Base-by-base conservation (phyloP, 2,797 vertebrate species). In the Myripristis murdjan region DNA sequence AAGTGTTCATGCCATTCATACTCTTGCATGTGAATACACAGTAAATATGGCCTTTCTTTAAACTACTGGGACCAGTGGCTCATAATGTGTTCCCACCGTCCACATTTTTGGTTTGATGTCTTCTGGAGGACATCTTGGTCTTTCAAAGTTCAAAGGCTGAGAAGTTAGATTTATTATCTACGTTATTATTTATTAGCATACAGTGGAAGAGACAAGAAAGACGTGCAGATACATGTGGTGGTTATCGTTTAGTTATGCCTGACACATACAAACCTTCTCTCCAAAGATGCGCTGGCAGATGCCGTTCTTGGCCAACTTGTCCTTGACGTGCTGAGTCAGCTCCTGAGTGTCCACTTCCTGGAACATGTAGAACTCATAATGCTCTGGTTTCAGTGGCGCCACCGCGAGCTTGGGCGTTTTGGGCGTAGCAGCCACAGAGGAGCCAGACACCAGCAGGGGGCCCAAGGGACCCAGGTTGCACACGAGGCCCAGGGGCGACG, bases 301-400 rank as follows among this genome's bases (percentile, higher is more conserved):
- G 90, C 96, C 96, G 20, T 96, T 97, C 93, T 97, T 97, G 90
- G 96, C 96, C 87, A 97, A 93, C 90, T 96, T 97, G 90, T 97
- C 96, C 75, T 97, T 97, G 85, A 97, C 95, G 91, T 96, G 96
- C 81, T 96, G 95, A 4, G 96, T 97, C 74, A 97, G 94, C 86
- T 97, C 96, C 31, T 95, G 94, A 6, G 96, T 97, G 89, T 97
- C 96, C 93, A 97, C 95, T 37, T 97, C 96, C 91, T 96, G 96
- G 93, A 97, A 96, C 96, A 97, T 96, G 93, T 97, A 97, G 86
- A 95, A 91, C 93, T 97, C 96, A 49, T 97, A 97, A 94, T 97
- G 96, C 92, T 97, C 96, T 0, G 96, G 96, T 12, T 95, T 97
- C 77, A 97, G 91, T 0, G 96, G 96, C 9, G 94, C 93, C 81